Base-by-base conservation (phyloP, 2,888 invertebrate genomes). In the Malthinus flaveolus region DNA sequence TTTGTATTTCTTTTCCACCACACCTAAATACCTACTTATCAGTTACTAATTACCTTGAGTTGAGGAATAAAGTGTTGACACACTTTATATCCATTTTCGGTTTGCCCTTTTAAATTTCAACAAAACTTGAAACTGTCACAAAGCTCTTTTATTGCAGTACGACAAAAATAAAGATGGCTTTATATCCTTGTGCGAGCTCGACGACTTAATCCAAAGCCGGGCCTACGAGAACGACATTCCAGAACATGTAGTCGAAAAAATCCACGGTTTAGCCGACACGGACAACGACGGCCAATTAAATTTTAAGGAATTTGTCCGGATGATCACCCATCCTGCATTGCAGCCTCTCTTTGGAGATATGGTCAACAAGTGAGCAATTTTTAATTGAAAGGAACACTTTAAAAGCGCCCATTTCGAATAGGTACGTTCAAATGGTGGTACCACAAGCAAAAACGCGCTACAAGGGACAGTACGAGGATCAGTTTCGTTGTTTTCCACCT, bases 401-500 rank as follows among this genome's bases (percentile, higher is more conserved):
- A n/a, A n/a, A n/a, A n/a, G n/a, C n/a, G n/a, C n/a, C n/a, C n/a
- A n/a, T 23, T 23, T 23, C 5, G 23, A 23, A 23, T 10, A 35
- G 35, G 7, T 45, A 11, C 12, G 45, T 45, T 9, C 31, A 45
- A 11, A 45, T 45, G 45, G 32, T 45, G 32, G 45, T 45, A 7
- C 32, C 32, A 32, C 45, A 32, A 2, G 8, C 32, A 1, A 45
- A 10, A 9, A 45, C 45, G 1, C 31, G 32, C 2, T 45, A 45
- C 4, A 42, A 9, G 15, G 39, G 39, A 6, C 39, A 45, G 32
- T 48, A 48, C 8, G 48, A 48, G 72, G 90, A 93, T 32, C 42
- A 95, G 75, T 98, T 97, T 82, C 89, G 87, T 61, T 96, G 97
- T 74, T 89, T 87, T 76, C 98, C 97, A 9, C 97, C 97, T 0